Base-by-base conservation (phyloP, 1,140 invertebrate species). In the Muscidifurax raptorellus region DNA sequence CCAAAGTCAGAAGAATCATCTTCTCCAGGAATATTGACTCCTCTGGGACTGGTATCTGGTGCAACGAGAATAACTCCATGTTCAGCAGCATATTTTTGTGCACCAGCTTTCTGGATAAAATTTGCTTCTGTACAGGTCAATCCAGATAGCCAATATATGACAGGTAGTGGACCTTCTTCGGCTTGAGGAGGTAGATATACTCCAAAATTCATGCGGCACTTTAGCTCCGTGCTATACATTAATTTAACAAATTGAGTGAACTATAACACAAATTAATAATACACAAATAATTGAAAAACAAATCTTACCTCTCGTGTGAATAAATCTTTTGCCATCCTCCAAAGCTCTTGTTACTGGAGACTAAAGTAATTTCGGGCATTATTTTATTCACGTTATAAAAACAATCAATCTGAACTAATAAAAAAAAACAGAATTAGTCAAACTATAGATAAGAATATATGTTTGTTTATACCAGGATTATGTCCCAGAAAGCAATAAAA, bases 71-170 rank as follows among this genome's bases (percentile, higher is more conserved):
- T 95, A 1, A 99, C 92, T 18, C 96, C 96, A 91, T 97, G 93
- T 90, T 98, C 93, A 32, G 97, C 94, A 75, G 98, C 98, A 90
- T 96, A 96, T 92, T 95, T 95, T 94, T 99, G 99, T 86, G 97
- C 96, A 59, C 98, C 98, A 75, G 98, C 95, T 94, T 99, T 99
- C 77, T 97, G 96, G 76, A 99, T 97, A 91, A 99, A 99, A 94
- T 99, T 99, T 89, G 98, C 96, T 92, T 99, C 99, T 36, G 96
- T 99, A 91, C 99, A 99, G 0, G 97, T 98, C 9, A 99, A 93
- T 15, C 98, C 98, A 74, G 98, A 99, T 0, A 99, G 93, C 94
- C 96, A 99, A 91, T 98, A 99, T 6, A 99, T 94, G 10, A 98
- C 97, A 47, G 98, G 98, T 25, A 94, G 91, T 88, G 93, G 91